Conservation (phyloP, 2,888 invertebrate genomes). For the Cheilosia pagana region DNA sequence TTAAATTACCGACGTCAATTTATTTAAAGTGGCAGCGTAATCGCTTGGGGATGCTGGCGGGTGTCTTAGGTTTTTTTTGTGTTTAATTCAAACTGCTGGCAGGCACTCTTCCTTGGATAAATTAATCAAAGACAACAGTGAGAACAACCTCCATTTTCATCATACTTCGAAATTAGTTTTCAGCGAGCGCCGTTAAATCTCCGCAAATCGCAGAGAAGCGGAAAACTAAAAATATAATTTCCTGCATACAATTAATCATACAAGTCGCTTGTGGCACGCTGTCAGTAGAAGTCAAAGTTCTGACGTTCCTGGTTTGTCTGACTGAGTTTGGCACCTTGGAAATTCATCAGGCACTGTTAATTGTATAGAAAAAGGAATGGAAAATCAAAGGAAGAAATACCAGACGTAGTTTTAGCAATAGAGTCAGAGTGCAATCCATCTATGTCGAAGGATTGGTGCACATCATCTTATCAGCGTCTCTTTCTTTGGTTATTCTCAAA, state of each 20-base stretch:
- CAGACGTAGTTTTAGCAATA: conserved; percentile 13
- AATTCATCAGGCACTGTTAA: conserved; percentile 30
- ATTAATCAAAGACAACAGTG: conserved; percentile 38
- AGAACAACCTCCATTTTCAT: conserved; percentile 20
- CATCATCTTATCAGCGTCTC: conserved; percentile 2
- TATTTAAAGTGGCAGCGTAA: conserved; percentile 10
- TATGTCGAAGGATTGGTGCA: conserved; percentile 8
- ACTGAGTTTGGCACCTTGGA: conserved; percentile 24
- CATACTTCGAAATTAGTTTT: conserved; percentile 45
- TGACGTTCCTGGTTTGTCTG: conserved; percentile 21
- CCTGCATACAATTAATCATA: conserved; percentile 52
- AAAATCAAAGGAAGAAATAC: conserved; percentile 27
- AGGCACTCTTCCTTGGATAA: neutral
- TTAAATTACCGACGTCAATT: conserved; percentile 10
- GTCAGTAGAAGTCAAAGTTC: conserved; percentile 4
- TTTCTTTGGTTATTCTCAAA: conserved; percentile 18
- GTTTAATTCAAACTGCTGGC: neutral
- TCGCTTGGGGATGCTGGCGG: conserved; percentile 12
- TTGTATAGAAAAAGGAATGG: conserved; percentile 3
- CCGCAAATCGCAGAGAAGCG: neutral
- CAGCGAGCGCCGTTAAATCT: neutral
- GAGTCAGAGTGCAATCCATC: conserved; percentile 35
- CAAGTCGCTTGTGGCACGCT: conserved; percentile 21
- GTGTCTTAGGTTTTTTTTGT: neutral
- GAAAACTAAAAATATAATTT: conserved; percentile 39